Base-by-base conservation (phyloP, 1,140 invertebrate species). In the Marisa cornuarietis region DNA sequence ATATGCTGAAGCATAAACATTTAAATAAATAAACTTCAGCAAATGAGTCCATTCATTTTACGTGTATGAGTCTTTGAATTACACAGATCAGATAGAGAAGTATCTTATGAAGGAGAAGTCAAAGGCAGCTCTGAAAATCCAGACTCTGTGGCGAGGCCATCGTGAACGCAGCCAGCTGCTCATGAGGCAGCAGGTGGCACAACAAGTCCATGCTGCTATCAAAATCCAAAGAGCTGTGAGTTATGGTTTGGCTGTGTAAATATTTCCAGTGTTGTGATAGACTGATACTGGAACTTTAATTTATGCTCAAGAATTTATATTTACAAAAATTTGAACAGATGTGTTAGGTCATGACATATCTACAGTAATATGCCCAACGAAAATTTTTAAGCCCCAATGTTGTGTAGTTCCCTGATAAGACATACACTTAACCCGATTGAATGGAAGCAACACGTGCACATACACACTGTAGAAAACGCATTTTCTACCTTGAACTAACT, bases 111-210 rank as follows among this genome's bases (percentile, higher is more conserved):
- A 85, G 76, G 87, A 90, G 71, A 83, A 89, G 76, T 78, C 81
- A 14, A 73, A 82, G 9, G 87, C 90, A 13, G 89, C 87, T 42
- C 61, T 87, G 8, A 86, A 83, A 71, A 89, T 90, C 54, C 90
- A 90, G 80, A 86, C 83, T 71, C 20, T 83, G 0, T 90, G 88
- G 88, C 75, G 87, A 71, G 88, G 89, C 20, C 83, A 87, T 71
- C 79, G 80, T 65, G 85, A 84, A 42, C 69, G 90, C 22, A 76
- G 81, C 54, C 69, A 83, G 24, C 77, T 89, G 26, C 65, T 82
- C 61, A 75, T 80, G 20, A 81, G 84, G 51, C 81, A 85, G 78
- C 74, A 84, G n/a, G 69, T 85, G 13, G 83, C 82, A 1, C 78
- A 79, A 58, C 82, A 85, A 58, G 84, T 84, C 22, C 84, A 82